phyloP scores from a whole-genome alignment of 2,888 invertebrate species.

The Auanema freiburgensis region DNA sequence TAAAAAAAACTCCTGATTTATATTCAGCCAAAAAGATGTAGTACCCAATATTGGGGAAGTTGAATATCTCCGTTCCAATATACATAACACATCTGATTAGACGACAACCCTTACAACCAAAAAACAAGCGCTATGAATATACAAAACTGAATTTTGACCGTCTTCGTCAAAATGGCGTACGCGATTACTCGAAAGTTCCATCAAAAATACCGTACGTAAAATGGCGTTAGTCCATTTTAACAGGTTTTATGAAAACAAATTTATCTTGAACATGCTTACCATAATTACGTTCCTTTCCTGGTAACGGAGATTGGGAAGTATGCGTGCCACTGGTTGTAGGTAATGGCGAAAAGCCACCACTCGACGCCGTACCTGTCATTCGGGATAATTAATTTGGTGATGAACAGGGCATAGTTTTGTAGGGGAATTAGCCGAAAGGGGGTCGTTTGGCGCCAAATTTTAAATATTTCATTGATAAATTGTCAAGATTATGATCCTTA shows the following conservation, averaged over 20 bases:
- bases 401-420: slow-evolving; percentile 1
- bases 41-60: background rate
- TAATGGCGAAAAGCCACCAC: slow-evolving; percentile 48
- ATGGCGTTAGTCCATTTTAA: too few relatives aligned
- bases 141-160: too few relatives aligned
- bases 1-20: background rate
- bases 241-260: too few relatives aligned
- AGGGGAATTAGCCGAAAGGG: background rate
- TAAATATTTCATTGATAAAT: background rate
- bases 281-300: slow-evolving; percentile 45
- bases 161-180: too few relatives aligned
- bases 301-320: slow-evolving; percentile 41
- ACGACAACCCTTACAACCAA: too few relatives aligned
- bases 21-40: background rate
- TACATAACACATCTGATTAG: background rate
- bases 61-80: background rate
- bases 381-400: background rate
- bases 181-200: too few relatives aligned
- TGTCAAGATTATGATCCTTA: background rate
- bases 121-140: too few relatives aligned
- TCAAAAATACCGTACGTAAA: too few relatives aligned
- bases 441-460: background rate
- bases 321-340: slow-evolving; percentile 46
- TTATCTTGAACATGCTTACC: slow-evolving; percentile 23
- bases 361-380: slow-evolving; percentile 43